These are phyloP conservation scores for Megalopta genalis DNA, from an alignment of 1,140 invertebrate species.

Conservation along the genomic window DNA sequence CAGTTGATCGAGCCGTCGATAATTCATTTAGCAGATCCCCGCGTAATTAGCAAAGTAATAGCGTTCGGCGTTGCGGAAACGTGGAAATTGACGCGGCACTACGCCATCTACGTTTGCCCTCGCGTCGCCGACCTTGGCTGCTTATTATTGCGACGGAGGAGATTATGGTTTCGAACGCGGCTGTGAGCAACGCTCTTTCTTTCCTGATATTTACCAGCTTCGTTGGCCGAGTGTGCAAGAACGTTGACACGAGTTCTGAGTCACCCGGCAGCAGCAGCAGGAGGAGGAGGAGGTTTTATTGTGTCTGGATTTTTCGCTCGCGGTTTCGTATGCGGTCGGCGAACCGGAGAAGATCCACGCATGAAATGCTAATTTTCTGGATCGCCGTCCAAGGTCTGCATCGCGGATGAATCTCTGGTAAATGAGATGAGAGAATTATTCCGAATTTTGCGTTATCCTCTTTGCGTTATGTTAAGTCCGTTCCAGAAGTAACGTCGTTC, in stretches of 20 bases:
- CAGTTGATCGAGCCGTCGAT: neutral
- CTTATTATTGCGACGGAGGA: neutral
- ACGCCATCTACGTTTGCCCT: neutral
- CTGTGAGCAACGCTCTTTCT: neutral
- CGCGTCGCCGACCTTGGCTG: neutral
- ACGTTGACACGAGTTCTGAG: conserved; percentile 25
- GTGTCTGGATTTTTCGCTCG: conserved; percentile 13
- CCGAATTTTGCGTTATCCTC: neutral
- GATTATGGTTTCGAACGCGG: neutral
- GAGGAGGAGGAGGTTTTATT: neutral
- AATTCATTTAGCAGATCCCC: neutral
- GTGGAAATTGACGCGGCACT: neutral
- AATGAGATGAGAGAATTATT: neutral
- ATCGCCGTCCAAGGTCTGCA: neutral
- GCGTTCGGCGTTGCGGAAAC: neutral
- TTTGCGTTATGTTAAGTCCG: neutral
- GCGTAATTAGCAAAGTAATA: neutral
- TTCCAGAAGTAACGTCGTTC: neutral
- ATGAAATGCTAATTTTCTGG: neutral
- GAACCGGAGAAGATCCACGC: neutral
- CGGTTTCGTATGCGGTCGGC: neutral
- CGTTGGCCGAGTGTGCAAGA: neutral
- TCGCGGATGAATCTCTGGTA: neutral
- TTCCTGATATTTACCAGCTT: neutral
- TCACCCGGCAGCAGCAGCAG: too few relatives aligned